Conservation (phyloP, 2,888 invertebrate species). For the Perizoma affinitatum region DNA sequence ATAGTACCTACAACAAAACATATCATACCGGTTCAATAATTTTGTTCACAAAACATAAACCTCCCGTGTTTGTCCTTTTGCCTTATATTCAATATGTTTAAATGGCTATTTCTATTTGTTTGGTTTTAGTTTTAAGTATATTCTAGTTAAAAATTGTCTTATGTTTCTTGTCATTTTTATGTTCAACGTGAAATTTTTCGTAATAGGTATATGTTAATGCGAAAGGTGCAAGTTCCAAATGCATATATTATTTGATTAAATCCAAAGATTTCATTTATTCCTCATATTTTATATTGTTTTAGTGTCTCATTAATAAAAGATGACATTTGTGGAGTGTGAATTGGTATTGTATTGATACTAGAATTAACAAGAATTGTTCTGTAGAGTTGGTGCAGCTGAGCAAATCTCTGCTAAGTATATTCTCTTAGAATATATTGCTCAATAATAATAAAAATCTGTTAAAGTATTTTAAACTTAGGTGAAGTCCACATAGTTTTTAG, state of each 20-base stretch:
- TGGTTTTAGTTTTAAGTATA: conserved; percentile 80
- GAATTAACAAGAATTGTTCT: conserved; percentile 73
- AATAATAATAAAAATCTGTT: conserved; percentile 80
- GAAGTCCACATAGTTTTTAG: conserved; percentile 75
- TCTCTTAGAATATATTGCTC: conserved; percentile 82
- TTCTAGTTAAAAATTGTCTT: conserved; percentile 61
- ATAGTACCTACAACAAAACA: conserved; percentile 70
- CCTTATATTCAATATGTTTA: conserved; percentile 60
- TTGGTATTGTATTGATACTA: conserved; percentile 75
- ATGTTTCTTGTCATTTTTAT: conserved; percentile 75
- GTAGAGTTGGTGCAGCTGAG: conserved; percentile 83
- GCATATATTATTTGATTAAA: conserved; percentile 74
- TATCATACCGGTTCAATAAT: conserved; percentile 75
- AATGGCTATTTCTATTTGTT: conserved; percentile 77
- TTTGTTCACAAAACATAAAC: conserved; percentile 65
- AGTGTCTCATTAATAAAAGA: conserved; percentile 68
- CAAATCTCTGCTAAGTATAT: conserved; percentile 79
- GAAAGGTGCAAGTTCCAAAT: conserved; percentile 78
- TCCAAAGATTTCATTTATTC: conserved; percentile 81
- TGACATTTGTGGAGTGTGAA: conserved; percentile 82
- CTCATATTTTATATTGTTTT: conserved; percentile 57
- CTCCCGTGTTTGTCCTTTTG: conserved; percentile 63
- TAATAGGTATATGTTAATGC: conserved; percentile 63
- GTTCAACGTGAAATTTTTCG: conserved; percentile 69
- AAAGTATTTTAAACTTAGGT: conserved; percentile 78